Evolutionary conservation across 2,113 vertebrate species (phyloP).

Genomic region (Thamnaconus septentrionalis): DNA sequence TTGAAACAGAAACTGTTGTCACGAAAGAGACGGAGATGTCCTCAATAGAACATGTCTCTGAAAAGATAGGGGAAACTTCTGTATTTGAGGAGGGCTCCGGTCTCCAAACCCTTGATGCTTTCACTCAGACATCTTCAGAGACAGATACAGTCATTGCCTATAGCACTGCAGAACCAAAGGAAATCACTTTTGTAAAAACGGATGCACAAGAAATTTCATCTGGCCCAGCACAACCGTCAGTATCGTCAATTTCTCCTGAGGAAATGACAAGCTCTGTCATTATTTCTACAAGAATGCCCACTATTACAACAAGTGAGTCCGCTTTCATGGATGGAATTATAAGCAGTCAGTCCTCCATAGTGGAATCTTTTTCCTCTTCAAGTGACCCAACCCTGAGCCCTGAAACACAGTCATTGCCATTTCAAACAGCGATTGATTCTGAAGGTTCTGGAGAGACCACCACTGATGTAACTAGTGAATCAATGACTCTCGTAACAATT

Average conservation of each 20-base stretch:
- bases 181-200: neutral
- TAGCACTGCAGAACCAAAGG: neutral
- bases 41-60: neutral
- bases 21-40: constrained; percentile 1
- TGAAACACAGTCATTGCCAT: neutral
- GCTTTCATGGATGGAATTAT: neutral
- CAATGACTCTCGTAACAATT: neutral
- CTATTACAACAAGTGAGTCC: neutral
- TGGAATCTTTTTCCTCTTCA: neutral
- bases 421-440: accelerated
- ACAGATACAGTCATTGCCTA: neutral
- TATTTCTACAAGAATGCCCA: neutral
- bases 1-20: neutral
- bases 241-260: neutral
- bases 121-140: neutral
- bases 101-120: neutral
- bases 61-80: accelerated
- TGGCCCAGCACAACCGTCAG: neutral
- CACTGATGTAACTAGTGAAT: neutral
- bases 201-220: neutral
- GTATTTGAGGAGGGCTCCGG: neutral
- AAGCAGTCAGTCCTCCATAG: neutral
- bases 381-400: neutral
- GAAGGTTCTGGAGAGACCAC: neutral
- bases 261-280: neutral